Evolutionary conservation across 2,888 invertebrate species (phyloP).

Genomic region (Brenthis ino): DNA sequence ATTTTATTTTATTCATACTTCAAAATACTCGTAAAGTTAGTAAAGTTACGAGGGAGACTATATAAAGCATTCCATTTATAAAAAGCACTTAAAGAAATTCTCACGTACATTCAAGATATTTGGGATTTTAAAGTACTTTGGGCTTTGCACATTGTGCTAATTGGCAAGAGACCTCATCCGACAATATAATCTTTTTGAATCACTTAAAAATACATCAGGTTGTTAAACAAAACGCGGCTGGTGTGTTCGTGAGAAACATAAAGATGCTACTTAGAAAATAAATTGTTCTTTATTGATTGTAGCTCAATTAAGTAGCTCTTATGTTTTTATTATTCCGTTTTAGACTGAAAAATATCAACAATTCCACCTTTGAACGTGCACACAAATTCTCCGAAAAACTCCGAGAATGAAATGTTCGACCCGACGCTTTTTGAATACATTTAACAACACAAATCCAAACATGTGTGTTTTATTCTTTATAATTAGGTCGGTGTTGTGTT

Average conservation of each 20-base stretch:
- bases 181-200: slow-evolving; percentile 56
- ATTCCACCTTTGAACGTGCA: not conserved
- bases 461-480: slow-evolving; percentile 44
- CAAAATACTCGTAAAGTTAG: slow-evolving; percentile 23
- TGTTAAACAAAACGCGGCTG: slow-evolving; percentile 57
- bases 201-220: slow-evolving; percentile 70
- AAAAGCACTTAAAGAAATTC: slow-evolving; percentile 57
- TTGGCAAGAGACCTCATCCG: slow-evolving; percentile 53
- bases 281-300: slow-evolving; percentile 36
- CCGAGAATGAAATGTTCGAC: slow-evolving; percentile 30
- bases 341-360: not conserved
- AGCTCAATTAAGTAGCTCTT: not conserved
- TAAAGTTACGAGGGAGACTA: slow-evolving; percentile 47
- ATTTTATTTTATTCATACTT: no score
- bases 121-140: slow-evolving; percentile 43
- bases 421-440: slow-evolving; percentile 35
- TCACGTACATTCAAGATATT: slow-evolving; percentile 50
- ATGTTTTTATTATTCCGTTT: slow-evolving; percentile 37
- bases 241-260: slow-evolving; percentile 37
- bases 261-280: slow-evolving; percentile 39
- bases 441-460: slow-evolving; percentile 40
- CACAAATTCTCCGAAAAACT: slow-evolving; percentile 13
- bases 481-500: slow-evolving; percentile 43
- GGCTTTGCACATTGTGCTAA: slow-evolving; percentile 53
- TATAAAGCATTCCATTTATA: slow-evolving; percentile 53